Conservation (phyloP, 2,113 vertebrate species). For the Todiramphus saurophagus region DNA sequence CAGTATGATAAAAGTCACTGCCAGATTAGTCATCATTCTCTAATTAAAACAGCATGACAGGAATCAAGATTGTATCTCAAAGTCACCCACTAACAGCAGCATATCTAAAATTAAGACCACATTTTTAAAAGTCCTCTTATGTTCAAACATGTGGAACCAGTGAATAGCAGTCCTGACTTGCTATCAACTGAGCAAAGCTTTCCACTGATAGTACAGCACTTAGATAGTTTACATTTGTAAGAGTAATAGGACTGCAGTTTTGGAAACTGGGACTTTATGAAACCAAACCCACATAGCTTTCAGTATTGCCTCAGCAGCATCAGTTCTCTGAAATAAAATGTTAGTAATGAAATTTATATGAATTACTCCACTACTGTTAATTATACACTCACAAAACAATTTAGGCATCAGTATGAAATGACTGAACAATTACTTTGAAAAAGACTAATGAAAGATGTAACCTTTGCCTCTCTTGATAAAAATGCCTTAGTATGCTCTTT, state of each 20-base stretch:
- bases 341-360: not conserved
- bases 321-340: not conserved
- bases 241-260: not conserved
- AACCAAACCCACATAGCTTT: not conserved
- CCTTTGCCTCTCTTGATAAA: not conserved
- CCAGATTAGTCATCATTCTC: not conserved
- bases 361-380: not conserved
- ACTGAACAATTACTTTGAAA: not conserved
- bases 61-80: constrained; percentile 32
- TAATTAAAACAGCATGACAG: constrained; percentile 18
- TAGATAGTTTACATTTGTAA: not conserved
- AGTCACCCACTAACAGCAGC: not conserved
- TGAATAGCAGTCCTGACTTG: not conserved
- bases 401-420: not conserved
- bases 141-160: not conserved
- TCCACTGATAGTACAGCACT: constrained; percentile 21
- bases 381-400: not conserved
- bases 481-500: not conserved
- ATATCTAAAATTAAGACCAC: not conserved
- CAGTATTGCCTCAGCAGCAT: not conserved
- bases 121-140: not conserved
- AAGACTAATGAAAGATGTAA: constrained; percentile 29
- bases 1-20: not conserved
- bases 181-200: not conserved
- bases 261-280: not conserved